Percentiles rank a stretch among this genome's conserved stretches.
These are phyloP conservation scores for Halcyon smyrnensis DNA, from an alignment of 2,797 vertebrate genomes.

Conservation along the genomic window DNA sequence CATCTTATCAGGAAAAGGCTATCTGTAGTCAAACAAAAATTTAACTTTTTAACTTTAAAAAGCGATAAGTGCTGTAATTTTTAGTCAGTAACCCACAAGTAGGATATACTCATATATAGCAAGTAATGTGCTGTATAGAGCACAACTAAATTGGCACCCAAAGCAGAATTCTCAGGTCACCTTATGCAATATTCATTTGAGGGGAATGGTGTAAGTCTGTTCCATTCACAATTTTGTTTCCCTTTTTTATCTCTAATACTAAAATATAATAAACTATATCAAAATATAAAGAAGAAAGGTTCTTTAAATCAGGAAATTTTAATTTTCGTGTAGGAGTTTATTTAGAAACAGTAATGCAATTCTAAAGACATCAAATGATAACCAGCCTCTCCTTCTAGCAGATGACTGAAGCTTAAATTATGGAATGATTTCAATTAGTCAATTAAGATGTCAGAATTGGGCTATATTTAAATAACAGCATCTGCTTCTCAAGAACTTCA, in stretches of 20 bases:
- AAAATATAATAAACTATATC: background rate
- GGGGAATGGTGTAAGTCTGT: background rate
- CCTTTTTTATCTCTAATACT: background rate
- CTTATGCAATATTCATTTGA: background rate
- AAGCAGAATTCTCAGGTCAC: background rate
- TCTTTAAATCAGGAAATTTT: background rate
- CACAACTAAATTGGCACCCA: background rate
- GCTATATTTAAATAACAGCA: constrained; percentile 25
- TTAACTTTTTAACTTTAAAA: background rate
- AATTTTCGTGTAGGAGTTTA: background rate
- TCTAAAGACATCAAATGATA: background rate
- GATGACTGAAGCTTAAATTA: background rate
- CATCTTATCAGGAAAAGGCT: background rate
- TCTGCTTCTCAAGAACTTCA: constrained; percentile 9
- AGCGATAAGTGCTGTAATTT: background rate
- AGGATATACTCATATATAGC: background rate
- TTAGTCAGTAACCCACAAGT: background rate
- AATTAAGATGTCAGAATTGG: constrained; percentile 44
- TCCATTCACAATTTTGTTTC: background rate
- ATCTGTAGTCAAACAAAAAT: background rate
- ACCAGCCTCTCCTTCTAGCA: constrained; percentile 11
- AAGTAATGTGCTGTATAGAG: background rate
- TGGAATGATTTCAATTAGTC: background rate
- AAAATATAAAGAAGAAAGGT: background rate
- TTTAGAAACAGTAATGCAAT: background rate